Evolutionary conservation across 2,888 invertebrate genomes (phyloP).

Genomic region (Clanis bilineata): DNA sequence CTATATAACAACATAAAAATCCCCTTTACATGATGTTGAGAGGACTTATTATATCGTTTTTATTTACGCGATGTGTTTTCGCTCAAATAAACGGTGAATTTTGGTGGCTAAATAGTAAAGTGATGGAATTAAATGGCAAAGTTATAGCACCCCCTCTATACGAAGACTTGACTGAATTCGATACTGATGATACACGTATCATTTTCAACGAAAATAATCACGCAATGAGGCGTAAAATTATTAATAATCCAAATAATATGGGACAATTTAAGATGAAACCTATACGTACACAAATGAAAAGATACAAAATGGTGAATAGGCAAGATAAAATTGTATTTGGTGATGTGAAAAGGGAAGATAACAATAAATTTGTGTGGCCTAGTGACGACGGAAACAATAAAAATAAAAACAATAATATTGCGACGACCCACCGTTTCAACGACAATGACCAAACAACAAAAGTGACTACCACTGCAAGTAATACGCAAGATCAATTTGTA

Average conservation of each 20-base stretch:
- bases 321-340: neutral
- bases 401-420: neutral
- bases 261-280: neutral
- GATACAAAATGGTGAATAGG: neutral
- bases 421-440: neutral
- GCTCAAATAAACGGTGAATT: constrained; percentile 68
- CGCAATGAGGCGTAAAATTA: constrained; percentile 48
- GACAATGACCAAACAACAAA: neutral
- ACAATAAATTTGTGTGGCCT: constrained; percentile 20
- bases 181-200: constrained; percentile 64
- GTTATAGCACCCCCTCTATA: constrained; percentile 49
- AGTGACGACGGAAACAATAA: constrained; percentile 14
- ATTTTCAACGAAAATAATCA: constrained; percentile 27
- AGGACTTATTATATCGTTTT: constrained; percentile 37
- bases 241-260: constrained; percentile 14
- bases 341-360: constrained; percentile 9
- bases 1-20: constrained; percentile 31
- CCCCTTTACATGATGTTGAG: constrained; percentile 45
- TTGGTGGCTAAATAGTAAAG: constrained; percentile 68
- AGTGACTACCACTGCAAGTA: neutral
- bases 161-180: constrained; percentile 58
- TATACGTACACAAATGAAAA: neutral
- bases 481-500: constrained; percentile 37
- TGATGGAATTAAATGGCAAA: constrained; percentile 45
- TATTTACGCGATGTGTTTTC: constrained; percentile 39